Evolutionary conservation across 30 jellyfish, hydroid and myxozoan genomes (phyloP), one percentile per base, ranked within the genome.

Genomic region (Aurelia aurita complex sp. Pacific): DNA sequence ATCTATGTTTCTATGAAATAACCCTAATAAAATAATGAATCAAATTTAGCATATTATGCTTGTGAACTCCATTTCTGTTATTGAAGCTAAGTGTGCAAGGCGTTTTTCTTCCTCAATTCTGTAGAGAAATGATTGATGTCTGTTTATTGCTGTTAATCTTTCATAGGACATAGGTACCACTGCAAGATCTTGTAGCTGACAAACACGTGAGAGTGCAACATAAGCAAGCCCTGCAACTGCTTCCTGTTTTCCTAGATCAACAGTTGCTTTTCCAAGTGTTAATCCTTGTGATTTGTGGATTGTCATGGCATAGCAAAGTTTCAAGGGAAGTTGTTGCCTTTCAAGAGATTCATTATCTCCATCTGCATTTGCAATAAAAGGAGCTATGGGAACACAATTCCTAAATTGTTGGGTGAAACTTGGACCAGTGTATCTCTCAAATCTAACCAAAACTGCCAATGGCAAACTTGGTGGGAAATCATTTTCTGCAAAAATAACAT

Each of bases 261-360:
- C 10, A 23, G 1, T 17, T 5, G 69, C 69, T 61, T 61, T 61
- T 1, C 12, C 9, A 1, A 68, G 59, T 2, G 77, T 79, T 36
- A 79, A 7, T 16, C 89, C 85, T 43, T 61, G 76, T 35, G 77
- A 61, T 54, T 79, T 79, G 35, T 79, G 89, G 4, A 79, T 79
- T 60, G 89, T 59, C 2, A 59, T 79, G 15, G 89, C 84, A 84
- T 82, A 59, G 35, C 57, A 33, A 52, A 79, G 64, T 51, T 62
- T 79, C 32, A 79, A 64, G 3, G 85, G 88, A 1, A 79, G 6
- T 51, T 79, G 86, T 16, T 61, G 85, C 35, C 89, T 32, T 79
- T 79, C 89, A 1, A 7, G 29, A 43, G 33, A 4, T 16, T 54
- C 16, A 81, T 61, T 61, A 5, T 5, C 12, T 17, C 35, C 35